These are phyloP conservation scores for Callipepla squamata DNA, from an alignment of 2,113 vertebrate genomes.

Conservation along the genomic window DNA sequence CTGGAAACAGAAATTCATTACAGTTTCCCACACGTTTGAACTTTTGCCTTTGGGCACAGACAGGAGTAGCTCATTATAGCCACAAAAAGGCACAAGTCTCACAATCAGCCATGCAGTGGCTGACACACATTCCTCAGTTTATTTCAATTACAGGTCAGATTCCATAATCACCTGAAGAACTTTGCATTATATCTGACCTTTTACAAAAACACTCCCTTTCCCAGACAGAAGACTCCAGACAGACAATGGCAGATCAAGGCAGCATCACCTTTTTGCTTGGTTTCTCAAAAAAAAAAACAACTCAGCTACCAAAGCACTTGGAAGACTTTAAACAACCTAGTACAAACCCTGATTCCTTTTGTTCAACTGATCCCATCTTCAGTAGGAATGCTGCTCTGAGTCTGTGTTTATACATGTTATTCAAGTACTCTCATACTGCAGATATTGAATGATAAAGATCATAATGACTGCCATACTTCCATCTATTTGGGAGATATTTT, in stretches of 20 bases:
- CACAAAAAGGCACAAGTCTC: background rate
- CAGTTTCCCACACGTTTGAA: background rate
- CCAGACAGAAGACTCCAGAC: background rate
- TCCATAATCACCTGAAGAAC: background rate
- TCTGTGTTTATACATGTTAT: background rate
- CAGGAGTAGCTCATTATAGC: background rate
- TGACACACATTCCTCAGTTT: background rate
- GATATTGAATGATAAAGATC: background rate
- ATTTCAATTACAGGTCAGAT: background rate
- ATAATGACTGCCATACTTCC: background rate
- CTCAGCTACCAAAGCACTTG: background rate
- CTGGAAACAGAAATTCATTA: background rate
- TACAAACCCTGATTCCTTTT: background rate
- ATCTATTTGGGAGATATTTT: background rate
- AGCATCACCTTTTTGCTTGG: background rate
- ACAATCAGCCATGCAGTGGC: too few relatives aligned
- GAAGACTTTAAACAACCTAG: fast-evolving
- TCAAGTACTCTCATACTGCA: background rate
- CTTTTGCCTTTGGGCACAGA: background rate
- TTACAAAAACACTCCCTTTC: background rate
- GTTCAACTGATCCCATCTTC: background rate
- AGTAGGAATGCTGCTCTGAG: background rate
- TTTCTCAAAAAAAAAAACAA: background rate
- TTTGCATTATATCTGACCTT: background rate
- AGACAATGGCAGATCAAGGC: background rate